Base-by-base conservation (phyloP, 2,888 invertebrate genomes). In the Coenonympha arcania region DNA sequence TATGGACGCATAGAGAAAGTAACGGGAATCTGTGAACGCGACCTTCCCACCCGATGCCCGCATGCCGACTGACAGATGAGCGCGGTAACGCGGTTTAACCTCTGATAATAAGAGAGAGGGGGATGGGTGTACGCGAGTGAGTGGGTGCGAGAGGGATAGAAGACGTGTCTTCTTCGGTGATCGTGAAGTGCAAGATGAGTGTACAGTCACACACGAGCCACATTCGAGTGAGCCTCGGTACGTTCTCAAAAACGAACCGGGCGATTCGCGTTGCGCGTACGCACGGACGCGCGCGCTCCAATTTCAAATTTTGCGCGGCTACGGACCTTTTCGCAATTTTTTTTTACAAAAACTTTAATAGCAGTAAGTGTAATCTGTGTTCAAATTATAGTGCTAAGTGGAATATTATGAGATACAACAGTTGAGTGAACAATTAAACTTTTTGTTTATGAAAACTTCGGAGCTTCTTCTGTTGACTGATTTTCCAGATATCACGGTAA, bases 151-250 rank as follows among this genome's bases (percentile, higher is more conserved):
- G 65, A 54, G 73, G 58, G 81, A 83, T 55, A 60, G 64, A 30
- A 52, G 66, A 73, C 68, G 85, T 79, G 77, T 85, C 86, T 82
- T 86, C 85, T 85, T 85, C 83, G 81, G 80, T 78, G 81, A 82
- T 81, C 83, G 82, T 73, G 79, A 82, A 80, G 83, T 80, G 78
- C 81, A 79, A 83, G 85, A 85, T 85, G 83, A 79, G 80, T 80
- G 76, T 77, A 81, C 85, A 85, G 86, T 84, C 84, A 83, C 83
- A 84, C 76, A 80, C 84, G 80, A 78, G 76, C 86, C 82, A 73
- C 78, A 83, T 80, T 77, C 77, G 85, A 84, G 85, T 77, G 78
- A 77, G 77, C 77, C 79, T 76, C 78, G 80, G 68, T 69, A 69
- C 71, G 74, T 76, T 72, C 78, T 71, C 71, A 79, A 80, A 78